Evolutionary conservation across 2,888 invertebrate genomes (phyloP).

Genomic region (Lordiphosa andalusiaca): DNA sequence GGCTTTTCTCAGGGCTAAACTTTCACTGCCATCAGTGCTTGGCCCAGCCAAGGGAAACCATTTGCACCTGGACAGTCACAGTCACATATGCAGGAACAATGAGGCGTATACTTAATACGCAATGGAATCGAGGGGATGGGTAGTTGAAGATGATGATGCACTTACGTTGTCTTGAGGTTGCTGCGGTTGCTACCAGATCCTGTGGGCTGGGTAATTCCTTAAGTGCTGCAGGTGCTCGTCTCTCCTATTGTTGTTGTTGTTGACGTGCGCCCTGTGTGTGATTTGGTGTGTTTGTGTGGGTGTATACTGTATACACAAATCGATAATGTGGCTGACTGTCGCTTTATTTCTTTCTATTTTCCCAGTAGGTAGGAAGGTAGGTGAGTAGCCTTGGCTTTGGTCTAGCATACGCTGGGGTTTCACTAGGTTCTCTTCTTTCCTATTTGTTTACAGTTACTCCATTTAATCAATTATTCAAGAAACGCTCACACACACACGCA

Average conservation of each 20-base stretch:
- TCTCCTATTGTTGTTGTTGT: slow-evolving; percentile 23
- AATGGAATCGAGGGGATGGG: no score
- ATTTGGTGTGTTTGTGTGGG: slow-evolving; percentile 27
- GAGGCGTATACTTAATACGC: slow-evolving; percentile 3
- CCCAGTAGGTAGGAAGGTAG: slow-evolving; percentile 6
- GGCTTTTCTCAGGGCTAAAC: not conserved
- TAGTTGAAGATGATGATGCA: slow-evolving; percentile 35
- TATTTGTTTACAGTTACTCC: slow-evolving; percentile 55
- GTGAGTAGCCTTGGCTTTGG: slow-evolving; percentile 59
- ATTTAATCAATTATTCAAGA: slow-evolving; percentile 61
- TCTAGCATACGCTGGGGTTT: slow-evolving; percentile 31
- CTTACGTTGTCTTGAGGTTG: slow-evolving; percentile 51
- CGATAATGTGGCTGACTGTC: slow-evolving; percentile 56
- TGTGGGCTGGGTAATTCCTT: slow-evolving; percentile 10
- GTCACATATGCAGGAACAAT: not conserved
- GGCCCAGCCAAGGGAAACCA: no score
- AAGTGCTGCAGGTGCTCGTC: slow-evolving; percentile 6
- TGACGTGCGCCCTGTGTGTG: slow-evolving; percentile 20
- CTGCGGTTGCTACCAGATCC: slow-evolving; percentile 25
- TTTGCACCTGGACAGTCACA: not conserved
- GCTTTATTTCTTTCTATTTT: slow-evolving; percentile 21
- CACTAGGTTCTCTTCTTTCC: slow-evolving; percentile 6
- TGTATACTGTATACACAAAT: slow-evolving; percentile 69
- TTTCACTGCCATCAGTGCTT: not conserved
- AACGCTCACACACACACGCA: slow-evolving; percentile 33